Base-by-base conservation (phyloP, 1,140 invertebrate genomes). In the Orussus abietinus region DNA sequence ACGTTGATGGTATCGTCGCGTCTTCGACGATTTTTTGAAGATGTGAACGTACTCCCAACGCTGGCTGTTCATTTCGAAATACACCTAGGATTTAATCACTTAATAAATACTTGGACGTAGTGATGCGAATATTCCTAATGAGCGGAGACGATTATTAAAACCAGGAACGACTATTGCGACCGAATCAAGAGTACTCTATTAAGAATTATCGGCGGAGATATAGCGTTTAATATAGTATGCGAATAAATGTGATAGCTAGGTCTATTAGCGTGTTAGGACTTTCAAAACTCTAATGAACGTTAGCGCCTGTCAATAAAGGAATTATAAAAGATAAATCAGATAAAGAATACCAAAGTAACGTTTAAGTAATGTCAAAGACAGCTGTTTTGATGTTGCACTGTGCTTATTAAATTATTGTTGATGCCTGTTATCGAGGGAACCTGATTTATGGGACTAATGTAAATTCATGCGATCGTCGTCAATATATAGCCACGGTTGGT, bases 341-440 rank as follows among this genome's bases (percentile, higher is more conserved):
- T 61, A 55, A 49, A 55, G 45, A 52, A 66, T 67, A 69, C 66
- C 66, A 69, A 68, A 69, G 66, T 66, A 62, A 47, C 45, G 48
- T 64, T 60, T 66, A 62, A 46, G 56, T 57, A 59, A 45, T 52
- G 49, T 60, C 49, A 50, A 51, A 69, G 48, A 55, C 38, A 48
- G 37, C 51, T 58, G 62, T 59, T 65, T 58, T 59, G 60, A 51
- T 30, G 47, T 51, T 56, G 42, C 29, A 26, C 49, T 39, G 51
- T 28, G 47, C 42, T 43, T 58, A 51, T 49, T 59, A 59, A 59
- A 52, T 61, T 62, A 61, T 57, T 64, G 48, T 66, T 63, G 55
- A 49, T 47, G 31, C 34, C 19, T 32, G 22, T 25, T 48, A 49
- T 25, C 19, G 19, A 36, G 19, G 44, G 35, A 47, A 47, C 15